phyloP scores from a whole-genome alignment of 2,797 vertebrate genomes.

The Gobio occitaniae region DNA sequence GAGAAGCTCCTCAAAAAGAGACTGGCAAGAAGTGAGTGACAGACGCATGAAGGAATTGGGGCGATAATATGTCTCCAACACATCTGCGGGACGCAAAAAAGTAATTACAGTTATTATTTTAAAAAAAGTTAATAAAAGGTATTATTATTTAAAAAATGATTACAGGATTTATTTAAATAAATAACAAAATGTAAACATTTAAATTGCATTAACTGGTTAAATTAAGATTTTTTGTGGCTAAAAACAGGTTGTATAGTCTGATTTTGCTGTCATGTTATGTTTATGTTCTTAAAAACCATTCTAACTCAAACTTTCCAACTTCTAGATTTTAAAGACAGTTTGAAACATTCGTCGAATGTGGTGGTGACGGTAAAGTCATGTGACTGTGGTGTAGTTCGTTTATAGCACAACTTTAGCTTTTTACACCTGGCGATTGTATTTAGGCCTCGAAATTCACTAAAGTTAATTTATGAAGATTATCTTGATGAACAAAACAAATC shows the following conservation, averaged over 20 bases:
- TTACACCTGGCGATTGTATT: background rate
- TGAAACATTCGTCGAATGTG: background rate
- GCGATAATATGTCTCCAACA: slow-evolving; percentile 83
- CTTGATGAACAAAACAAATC: background rate
- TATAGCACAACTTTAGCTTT: background rate
- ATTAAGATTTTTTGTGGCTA: no score
- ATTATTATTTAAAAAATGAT: no score
- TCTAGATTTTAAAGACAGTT: background rate
- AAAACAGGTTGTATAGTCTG: no score
- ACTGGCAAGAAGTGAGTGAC: slow-evolving; percentile 80
- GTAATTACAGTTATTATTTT: background rate
- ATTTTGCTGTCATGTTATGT: no score
- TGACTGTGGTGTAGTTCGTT: background rate
- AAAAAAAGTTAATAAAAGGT: background rate
- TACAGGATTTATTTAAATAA: no score
- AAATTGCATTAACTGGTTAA: no score
- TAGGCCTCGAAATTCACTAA: background rate
- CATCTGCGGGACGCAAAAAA: slow-evolving; percentile 73
- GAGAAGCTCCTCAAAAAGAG: slow-evolving; percentile 88
- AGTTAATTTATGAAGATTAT: background rate
- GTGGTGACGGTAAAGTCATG: background rate
- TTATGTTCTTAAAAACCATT: background rate
- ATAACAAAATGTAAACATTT: no score
- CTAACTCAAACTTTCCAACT: background rate
- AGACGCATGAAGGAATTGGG: slow-evolving; percentile 88